phyloP scores from a whole-genome alignment of 2,797 vertebrate genomes.

The Acropternis orthonyx region DNA sequence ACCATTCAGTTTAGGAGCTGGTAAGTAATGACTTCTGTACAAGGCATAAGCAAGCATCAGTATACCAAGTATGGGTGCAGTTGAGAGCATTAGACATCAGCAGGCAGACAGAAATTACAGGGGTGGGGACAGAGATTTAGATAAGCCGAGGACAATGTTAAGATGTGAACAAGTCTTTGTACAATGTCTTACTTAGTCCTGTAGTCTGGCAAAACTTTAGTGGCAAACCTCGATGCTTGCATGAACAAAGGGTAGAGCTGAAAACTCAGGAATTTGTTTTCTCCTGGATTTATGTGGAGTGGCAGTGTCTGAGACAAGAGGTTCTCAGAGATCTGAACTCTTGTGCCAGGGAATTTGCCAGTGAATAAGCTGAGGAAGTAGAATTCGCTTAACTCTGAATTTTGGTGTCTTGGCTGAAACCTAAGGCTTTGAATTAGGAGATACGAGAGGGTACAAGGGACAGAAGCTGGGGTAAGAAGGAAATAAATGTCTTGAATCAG shows the following conservation, averaged over 20 bases:
- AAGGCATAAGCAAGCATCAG: slow-evolving; percentile 4
- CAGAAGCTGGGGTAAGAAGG: not conserved
- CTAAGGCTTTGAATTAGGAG: not conserved
- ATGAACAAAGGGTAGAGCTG: rapidly evolving
- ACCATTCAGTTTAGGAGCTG: not conserved
- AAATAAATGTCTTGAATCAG: not conserved
- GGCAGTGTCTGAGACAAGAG: not conserved
- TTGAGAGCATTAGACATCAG: not conserved
- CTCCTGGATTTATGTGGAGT: not conserved
- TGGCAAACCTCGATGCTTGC: not conserved
- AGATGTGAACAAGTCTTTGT: not conserved
- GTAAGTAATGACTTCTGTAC: not conserved
- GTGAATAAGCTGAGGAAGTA: not conserved
- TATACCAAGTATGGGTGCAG: slow-evolving; percentile 3
- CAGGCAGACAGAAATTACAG: slow-evolving; percentile 34
- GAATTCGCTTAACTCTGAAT: not conserved
- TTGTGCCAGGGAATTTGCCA: not conserved
- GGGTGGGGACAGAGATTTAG: slow-evolving; percentile 12
- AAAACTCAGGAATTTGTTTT: not conserved
- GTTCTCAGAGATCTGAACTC: not conserved
- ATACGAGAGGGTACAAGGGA: not conserved
- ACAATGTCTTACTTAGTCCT: not conserved
- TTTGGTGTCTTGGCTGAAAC: not conserved
- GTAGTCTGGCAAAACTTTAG: not conserved
- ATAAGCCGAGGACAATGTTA: not conserved